A percentile compares a stretch with the other conserved stretches of the same genome.
phyloP scores from a whole-genome alignment of 2,797 vertebrate genomes.

The Oreochromis grahami region DNA sequence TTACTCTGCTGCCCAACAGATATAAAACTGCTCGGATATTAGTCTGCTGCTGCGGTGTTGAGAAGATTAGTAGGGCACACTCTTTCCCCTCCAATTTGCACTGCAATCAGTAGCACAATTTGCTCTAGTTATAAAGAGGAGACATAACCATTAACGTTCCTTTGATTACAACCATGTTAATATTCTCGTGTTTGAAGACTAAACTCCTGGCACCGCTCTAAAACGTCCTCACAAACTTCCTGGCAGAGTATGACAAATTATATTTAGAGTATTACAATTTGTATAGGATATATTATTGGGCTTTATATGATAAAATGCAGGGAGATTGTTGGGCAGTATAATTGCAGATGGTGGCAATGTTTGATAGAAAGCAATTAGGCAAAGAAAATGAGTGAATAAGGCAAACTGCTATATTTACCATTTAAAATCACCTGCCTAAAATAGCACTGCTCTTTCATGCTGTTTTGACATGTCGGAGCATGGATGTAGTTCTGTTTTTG shows the following conservation, averaged over 20 bases:
- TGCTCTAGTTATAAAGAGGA: background rate
- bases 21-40: constrained; percentile 25
- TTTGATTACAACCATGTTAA: background rate
- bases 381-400: background rate
- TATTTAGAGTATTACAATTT: background rate
- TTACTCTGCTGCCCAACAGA: constrained; percentile 6
- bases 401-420: background rate
- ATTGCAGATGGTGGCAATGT: background rate
- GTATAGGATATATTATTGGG: background rate
- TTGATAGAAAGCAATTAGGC: background rate
- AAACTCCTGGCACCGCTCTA: background rate
- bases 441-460: background rate
- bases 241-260: background rate
- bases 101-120: background rate
- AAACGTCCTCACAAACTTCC: background rate
- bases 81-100: constrained; percentile 30
- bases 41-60: constrained; percentile 9
- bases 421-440: background rate
- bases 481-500: background rate
- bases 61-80: constrained; percentile 19
- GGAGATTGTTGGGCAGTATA: background rate
- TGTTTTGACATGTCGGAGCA: background rate
- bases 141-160: background rate
- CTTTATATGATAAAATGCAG: background rate
- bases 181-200: background rate